Evolutionary conservation across 1,140 invertebrate species (phyloP).

Genomic region (Pseudomyrmex dendroicus): DNA sequence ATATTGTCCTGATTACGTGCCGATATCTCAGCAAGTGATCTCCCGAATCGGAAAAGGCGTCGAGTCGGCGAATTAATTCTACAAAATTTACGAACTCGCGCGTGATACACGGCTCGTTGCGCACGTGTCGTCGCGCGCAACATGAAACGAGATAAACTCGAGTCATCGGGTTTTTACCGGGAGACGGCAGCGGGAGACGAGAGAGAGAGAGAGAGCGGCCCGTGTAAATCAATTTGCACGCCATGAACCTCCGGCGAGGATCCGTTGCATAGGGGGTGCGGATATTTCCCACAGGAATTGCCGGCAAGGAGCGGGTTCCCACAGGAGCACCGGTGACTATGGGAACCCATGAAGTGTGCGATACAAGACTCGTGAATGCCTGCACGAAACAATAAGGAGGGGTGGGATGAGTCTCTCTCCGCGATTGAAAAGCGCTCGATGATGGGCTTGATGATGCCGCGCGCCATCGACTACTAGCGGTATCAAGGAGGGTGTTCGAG

Average conservation of each 20-base stretch:
- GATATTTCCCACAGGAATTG: conserved; percentile 84
- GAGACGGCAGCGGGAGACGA: conserved; percentile 11
- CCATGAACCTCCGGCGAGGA: conserved; percentile 78
- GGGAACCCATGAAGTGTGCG: conserved; percentile 73
- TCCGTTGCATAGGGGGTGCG: conserved; percentile 73
- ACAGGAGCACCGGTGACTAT: conserved; percentile 78
- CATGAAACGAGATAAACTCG: conserved; percentile 45
- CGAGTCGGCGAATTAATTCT: conserved; percentile 63
- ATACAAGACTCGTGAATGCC: conserved; percentile 69
- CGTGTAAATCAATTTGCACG: conserved; percentile 84
- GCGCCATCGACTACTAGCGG: conserved; percentile 1
- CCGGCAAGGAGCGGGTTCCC: conserved; percentile 77
- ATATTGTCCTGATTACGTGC: no score
- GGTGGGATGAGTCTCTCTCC: conserved; percentile 42
- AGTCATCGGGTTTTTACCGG: conserved; percentile 62
- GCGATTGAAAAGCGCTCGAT: conserved; percentile 76
- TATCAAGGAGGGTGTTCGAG: conserved; percentile 2
- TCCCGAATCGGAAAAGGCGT: conserved; percentile 34
- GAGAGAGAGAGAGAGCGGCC: conserved; percentile 48
- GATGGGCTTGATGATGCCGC: conserved; percentile 49
- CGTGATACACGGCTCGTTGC: conserved; percentile 23
- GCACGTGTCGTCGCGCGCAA: conserved; percentile 62
- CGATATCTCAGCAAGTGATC: no score
- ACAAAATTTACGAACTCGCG: conserved; percentile 41
- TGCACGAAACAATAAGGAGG: conserved; percentile 75